phyloP scores from a whole-genome alignment of 1,140 invertebrate genomes.

The Philotrypesis tridentata region DNA sequence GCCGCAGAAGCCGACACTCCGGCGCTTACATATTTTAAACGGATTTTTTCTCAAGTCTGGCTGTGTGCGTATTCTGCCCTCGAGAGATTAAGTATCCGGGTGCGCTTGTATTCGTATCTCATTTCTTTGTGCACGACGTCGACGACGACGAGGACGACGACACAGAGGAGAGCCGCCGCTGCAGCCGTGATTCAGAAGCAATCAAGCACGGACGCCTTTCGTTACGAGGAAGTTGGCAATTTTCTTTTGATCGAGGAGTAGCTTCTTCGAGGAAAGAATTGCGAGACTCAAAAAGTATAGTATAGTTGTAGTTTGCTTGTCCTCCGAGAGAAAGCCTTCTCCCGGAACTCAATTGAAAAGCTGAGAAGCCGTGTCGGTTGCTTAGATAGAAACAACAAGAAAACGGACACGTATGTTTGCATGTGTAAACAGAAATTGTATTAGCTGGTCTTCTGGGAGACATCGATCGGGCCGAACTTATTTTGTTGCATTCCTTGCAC shows the following conservation, averaged over 20 bases:
- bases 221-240: slow-evolving; percentile 15
- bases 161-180: background rate
- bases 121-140: background rate
- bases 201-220: slow-evolving; percentile 6
- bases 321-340: background rate
- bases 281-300: background rate
- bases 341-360: background rate
- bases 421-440: no score
- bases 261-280: background rate
- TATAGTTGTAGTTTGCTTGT: background rate
- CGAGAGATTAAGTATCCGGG: background rate
- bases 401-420: no score
- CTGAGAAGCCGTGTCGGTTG: no score
- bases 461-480: no score
- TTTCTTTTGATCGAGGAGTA: background rate
- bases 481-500: no score
- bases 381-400: no score
- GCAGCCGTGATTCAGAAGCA: background rate
- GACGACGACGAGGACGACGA: no score
- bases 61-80: background rate
- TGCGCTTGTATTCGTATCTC: background rate
- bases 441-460: no score
- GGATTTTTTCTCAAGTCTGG: background rate
- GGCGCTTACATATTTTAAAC: background rate
- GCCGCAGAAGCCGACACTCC: background rate